Base-by-base conservation (phyloP, 2,797 vertebrate genomes). In the Pseudopleuronectes americanus region DNA sequence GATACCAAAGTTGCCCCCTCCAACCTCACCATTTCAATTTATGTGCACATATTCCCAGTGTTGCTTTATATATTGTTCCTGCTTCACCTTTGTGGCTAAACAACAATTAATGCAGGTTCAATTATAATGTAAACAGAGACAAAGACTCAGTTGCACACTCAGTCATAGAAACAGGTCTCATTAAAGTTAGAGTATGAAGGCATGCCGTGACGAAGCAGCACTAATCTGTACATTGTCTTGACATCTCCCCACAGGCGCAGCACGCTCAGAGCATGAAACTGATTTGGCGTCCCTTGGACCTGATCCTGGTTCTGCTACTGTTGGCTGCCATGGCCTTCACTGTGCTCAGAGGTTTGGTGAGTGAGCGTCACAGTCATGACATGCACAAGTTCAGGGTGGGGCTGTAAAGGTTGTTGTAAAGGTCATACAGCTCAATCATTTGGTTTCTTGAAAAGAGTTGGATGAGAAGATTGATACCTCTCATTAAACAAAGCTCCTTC, bases 291-390 rank as follows among this genome's bases (percentile, higher is more conserved):
- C 96, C 96, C 0, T 22, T 85, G 53, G 97, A 97, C 64, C 2
- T 95, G 75, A 81, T 87, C 17, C 85, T 97, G 36, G 23, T 97
- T 47, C 1, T 93, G 6, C 79, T 95, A 36, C 89, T 98, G 65
- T 28, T 94, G 38, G 90, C 89, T 2, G 85, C 92, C 0, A 92
- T 93, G 0, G 80, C 83, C 4, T 97, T 97, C 92, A 96, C 96
- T 1, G 41, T 95, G 74, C 96, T 98, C 84, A 95, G 96, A 84
- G 96, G 97, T 48, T 69, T 97, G 91, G 96, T 97, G 80, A 94
- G 95, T 69, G 51, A 8, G n/a, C 9, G 41, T 56, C 19, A 62
- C 17, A 21, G 47, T 0, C 9, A 7, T 43, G 21, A 31, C 48
- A 14, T 14, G n/a, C 24, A 63, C n/a, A 68, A 70, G 47, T 36